Conservation (phyloP, 1,140 invertebrate genomes). For the Zaprionus capensis region DNA sequence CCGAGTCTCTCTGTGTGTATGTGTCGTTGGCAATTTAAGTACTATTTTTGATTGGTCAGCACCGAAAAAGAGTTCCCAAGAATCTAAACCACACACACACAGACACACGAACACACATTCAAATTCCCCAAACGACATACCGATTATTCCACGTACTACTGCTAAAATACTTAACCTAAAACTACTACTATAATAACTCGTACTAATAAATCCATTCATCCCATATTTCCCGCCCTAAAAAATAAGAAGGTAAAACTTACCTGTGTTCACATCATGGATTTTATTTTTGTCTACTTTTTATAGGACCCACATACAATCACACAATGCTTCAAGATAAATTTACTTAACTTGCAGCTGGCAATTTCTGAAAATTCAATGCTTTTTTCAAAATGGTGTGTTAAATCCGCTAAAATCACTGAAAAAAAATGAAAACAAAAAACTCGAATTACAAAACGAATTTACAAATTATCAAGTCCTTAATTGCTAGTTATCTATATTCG, state of each 20-base stretch:
- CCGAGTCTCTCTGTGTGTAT: constrained; percentile 63
- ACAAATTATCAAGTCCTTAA: constrained; percentile 1
- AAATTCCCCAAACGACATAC: constrained; percentile 10
- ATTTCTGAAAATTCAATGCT: constrained; percentile 41
- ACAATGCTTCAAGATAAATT: constrained; percentile 63
- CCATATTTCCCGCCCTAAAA: constrained; percentile 19
- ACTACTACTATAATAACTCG: neutral
- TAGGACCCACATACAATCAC: constrained; percentile 59
- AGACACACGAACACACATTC: neutral
- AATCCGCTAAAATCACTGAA: constrained; percentile 59
- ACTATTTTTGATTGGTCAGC: constrained; percentile 59
- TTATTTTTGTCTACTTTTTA: constrained; percentile 58
- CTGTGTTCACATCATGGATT: constrained; percentile 58
- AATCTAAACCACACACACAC: constrained; percentile 21
- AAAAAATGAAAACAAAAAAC: constrained; percentile 22
- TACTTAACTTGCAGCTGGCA: constrained; percentile 51
- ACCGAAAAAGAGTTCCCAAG: constrained; percentile 50
- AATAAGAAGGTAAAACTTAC: constrained; percentile 22
- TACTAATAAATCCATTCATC: constrained; percentile 25
- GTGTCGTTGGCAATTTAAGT: constrained; percentile 55
- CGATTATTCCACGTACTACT: constrained; percentile 12
- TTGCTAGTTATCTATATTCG: constrained; percentile 22
- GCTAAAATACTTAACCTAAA: neutral
- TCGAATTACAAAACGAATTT: constrained; percentile 17
- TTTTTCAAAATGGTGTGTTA: constrained; percentile 74